phyloP scores from a whole-genome alignment of 2,797 vertebrate species.

The Poecilia velifera region DNA sequence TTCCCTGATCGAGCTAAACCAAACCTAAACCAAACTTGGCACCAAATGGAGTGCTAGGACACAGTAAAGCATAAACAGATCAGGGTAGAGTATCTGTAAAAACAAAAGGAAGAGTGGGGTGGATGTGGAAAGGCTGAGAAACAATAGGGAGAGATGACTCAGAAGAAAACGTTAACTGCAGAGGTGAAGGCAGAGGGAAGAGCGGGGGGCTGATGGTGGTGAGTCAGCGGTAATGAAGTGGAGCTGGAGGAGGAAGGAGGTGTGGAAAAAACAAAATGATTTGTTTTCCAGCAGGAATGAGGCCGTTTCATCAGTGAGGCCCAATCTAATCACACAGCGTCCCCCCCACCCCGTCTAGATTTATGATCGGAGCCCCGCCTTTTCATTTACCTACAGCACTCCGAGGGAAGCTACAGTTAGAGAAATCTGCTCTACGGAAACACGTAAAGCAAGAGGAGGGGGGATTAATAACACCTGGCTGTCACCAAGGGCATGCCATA shows the following conservation, averaged over 20 bases:
- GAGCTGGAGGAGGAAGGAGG: conserved; percentile 41
- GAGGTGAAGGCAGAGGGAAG: conserved; percentile 19
- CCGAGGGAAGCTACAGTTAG: conserved; percentile 26
- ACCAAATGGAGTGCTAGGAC: conserved; percentile 19
- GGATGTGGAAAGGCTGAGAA: conserved; percentile 28
- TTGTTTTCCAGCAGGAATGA: conserved; percentile 32
- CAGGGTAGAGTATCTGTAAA: conserved; percentile 21
- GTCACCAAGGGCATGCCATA: conserved; percentile 78
- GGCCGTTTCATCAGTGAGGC: conserved; percentile 25
- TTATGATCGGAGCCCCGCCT: conserved; percentile 26
- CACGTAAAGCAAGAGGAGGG: conserved; percentile 18
- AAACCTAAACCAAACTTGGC: conserved; percentile 3
- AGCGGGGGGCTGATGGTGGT: conserved; percentile 34
- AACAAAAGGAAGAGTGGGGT: conserved; percentile 25
- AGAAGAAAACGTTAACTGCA: conserved; percentile 37
- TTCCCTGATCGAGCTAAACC: conserved; percentile 15
- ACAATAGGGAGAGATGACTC: conserved; percentile 59
- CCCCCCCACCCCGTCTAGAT: conserved; percentile 1
- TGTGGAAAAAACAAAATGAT: conserved; percentile 39
- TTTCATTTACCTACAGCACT: conserved; percentile 31
- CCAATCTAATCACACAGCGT: conserved; percentile 34
- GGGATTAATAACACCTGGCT: conserved; percentile 69
- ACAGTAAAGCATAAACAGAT: background rate
- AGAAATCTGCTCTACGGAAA: conserved; percentile 52
- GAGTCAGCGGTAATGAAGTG: conserved; percentile 68